Evolutionary conservation across 2,888 invertebrate species (phyloP).

Genomic region (Creontiades dilutus): DNA sequence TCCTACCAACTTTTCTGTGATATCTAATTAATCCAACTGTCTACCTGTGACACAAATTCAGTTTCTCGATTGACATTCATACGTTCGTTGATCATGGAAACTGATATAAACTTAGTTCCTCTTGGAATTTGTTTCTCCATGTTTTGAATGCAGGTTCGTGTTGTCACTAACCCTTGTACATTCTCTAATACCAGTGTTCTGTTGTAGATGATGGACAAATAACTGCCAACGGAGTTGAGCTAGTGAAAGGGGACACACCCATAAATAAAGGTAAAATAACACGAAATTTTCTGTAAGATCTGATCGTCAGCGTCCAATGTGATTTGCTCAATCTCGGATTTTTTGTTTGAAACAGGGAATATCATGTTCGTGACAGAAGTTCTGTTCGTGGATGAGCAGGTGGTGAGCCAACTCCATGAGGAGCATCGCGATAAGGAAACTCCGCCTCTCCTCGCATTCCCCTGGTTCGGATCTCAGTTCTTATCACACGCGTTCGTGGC

Average conservation of each 20-base stretch:
- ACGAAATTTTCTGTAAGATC: not conserved
- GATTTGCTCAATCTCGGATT: not conserved
- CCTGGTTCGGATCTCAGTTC: conserved; percentile 84
- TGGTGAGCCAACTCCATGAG: conserved; percentile 83
- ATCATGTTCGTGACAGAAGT: conserved; percentile 84
- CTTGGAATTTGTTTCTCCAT: too few relatives aligned
- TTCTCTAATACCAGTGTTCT: not conserved
- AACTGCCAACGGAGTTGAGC: conserved; percentile 82
- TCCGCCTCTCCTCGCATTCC: conserved; percentile 83
- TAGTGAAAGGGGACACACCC: conserved; percentile 83
- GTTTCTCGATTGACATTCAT: too few relatives aligned
- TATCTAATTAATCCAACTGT: too few relatives aligned
- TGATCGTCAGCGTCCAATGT: too few relatives aligned
- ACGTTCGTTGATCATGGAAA: too few relatives aligned
- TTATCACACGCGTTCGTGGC: conserved; percentile 83
- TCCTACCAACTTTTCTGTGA: too few relatives aligned
- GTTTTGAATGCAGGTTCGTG: too few relatives aligned
- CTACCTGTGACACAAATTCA: too few relatives aligned
- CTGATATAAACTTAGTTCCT: too few relatives aligned
- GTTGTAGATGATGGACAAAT: conserved; percentile 77
- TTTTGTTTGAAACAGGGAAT: conserved; percentile 78
- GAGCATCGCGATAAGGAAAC: conserved; percentile 84
- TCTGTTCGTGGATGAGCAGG: conserved; percentile 82
- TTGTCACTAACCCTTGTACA: not conserved
- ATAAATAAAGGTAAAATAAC: conserved; percentile 79